Percentiles rank a stretch among this genome's conserved stretches.
These are phyloP conservation scores for Tigriopus californicus DNA, from an alignment of 2,888 invertebrate genomes.

Conservation along the genomic window DNA sequence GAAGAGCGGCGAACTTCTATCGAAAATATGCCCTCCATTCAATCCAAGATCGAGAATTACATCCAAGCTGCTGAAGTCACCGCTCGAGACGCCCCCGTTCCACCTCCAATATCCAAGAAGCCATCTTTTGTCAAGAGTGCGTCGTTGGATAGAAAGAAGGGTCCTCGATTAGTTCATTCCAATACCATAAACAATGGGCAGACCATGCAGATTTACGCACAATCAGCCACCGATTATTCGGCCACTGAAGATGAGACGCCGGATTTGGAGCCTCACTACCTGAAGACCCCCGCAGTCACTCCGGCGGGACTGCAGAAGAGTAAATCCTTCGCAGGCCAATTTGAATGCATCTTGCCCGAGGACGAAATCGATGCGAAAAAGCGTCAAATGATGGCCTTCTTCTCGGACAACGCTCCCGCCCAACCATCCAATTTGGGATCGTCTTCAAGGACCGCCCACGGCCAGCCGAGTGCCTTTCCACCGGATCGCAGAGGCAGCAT, in stretches of 20 bases:
- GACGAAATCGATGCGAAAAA: not conserved
- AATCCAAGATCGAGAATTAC: not conserved
- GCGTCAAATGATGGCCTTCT: conserved; percentile 12
- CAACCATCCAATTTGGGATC: not conserved
- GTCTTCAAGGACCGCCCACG: not conserved
- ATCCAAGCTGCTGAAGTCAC: not conserved
- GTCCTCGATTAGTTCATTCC: conserved; percentile 1
- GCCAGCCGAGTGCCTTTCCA: too few relatives aligned
- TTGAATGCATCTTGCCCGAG: conserved; percentile 10
- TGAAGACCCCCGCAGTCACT: not conserved
- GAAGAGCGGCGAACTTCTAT: not conserved
- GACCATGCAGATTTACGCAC: conserved; percentile 5
- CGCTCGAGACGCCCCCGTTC: not conserved
- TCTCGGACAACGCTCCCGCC: not conserved
- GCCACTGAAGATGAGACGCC: conserved; percentile 11
- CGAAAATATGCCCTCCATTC: not conserved
- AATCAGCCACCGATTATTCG: conserved; percentile 12
- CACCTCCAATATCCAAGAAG: not conserved
- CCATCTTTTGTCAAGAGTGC: not conserved
- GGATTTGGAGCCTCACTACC: not conserved
- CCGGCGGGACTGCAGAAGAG: not conserved
- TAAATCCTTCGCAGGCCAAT: conserved; percentile 15
- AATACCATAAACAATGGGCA: not conserved
- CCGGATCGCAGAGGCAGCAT: not conserved
- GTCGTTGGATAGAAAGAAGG: not conserved